Conservation (phyloP, 2,113 vertebrate species). For the Calidris pugnax region DNA sequence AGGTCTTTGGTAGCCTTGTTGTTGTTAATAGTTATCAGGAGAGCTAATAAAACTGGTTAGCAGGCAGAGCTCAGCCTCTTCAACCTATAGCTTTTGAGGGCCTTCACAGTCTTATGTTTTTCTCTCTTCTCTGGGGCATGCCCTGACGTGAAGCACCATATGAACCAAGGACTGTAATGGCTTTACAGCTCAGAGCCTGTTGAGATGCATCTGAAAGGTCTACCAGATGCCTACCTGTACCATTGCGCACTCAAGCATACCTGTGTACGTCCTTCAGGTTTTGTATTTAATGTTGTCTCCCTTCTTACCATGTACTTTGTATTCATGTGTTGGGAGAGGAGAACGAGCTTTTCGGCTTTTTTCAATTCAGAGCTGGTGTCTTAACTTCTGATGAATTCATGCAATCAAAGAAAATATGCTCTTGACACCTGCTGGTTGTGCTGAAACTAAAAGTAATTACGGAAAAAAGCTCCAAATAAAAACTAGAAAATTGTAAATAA, state of each 20-base stretch:
- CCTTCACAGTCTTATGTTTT: rapidly evolving
- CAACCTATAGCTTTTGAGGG: rapidly evolving
- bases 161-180: background rate
- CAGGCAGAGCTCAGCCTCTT: background rate
- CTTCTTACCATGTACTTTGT: background rate
- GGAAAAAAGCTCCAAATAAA: background rate
- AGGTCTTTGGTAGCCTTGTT: background rate
- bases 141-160: background rate
- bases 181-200: background rate
- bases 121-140: background rate
- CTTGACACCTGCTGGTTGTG: conserved; percentile 3
- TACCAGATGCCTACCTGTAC: background rate
- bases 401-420: background rate
- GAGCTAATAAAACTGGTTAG: background rate
- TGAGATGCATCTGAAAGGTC: background rate
- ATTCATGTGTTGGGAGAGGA: background rate
- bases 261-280: background rate
- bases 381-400: background rate
- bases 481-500: background rate
- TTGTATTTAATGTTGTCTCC: background rate
- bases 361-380: background rate
- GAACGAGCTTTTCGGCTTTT: background rate
- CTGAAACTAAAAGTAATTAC: background rate
- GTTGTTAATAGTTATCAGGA: background rate
- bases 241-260: rapidly evolving